Percentiles rank a stretch among this genome's conserved stretches.
phyloP scores from a whole-genome alignment of 2,888 invertebrate species.

The Diarsia brunnea region DNA sequence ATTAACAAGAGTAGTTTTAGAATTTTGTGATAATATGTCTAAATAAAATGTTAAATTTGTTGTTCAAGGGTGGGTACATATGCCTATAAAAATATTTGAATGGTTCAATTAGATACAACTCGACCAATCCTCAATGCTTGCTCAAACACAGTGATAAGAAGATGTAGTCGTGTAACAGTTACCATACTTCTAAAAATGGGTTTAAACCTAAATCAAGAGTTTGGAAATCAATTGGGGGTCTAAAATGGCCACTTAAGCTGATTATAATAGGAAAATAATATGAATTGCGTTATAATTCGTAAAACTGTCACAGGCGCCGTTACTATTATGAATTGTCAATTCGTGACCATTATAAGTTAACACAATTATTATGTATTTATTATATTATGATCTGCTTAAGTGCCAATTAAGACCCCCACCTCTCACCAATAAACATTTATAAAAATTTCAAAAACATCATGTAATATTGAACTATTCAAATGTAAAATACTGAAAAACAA shows the following conservation, averaged over 20 bases:
- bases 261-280: too few species aligned
- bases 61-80: conserved; percentile 59
- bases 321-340: too few species aligned
- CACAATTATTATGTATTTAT: too few species aligned
- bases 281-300: too few species aligned
- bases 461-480: conserved; percentile 65
- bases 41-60: conserved; percentile 68
- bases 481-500: conserved; percentile 45
- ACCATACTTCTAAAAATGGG: background rate
- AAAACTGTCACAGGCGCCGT: too few species aligned
- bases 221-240: background rate
- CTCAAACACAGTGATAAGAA: background rate
- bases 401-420: background rate
- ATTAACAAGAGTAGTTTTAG: conserved; percentile 62
- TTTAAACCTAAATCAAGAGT: background rate
- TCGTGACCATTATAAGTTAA: too few species aligned
- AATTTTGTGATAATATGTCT: conserved; percentile 76
- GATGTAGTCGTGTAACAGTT: background rate
- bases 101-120: conserved; percentile 59
- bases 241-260: too few species aligned
- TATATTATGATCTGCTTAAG: too few species aligned
- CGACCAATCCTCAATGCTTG: background rate
- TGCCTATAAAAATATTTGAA: conserved; percentile 55
- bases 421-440: background rate
- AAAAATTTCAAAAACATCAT: background rate